Evolutionary conservation across 2,888 invertebrate species (phyloP), one percentile per base, ranked within the genome.

Genomic region (Phyllotreta cruciferae): DNA sequence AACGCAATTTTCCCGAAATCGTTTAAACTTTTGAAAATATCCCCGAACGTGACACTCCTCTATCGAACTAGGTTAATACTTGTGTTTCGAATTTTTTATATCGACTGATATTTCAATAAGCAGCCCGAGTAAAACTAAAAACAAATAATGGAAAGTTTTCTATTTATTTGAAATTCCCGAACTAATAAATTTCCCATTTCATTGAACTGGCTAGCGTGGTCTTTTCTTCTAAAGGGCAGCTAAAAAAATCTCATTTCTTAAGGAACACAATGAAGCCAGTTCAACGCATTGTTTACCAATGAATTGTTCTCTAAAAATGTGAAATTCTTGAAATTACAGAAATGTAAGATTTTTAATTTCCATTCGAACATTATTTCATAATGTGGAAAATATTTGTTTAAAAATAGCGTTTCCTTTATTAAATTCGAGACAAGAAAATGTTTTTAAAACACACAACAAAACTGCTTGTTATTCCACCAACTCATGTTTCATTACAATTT

Each of bases 401-500:
- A 24, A 24, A 24, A 24, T 41, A 41, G 3, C 41, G 41, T 41
- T 6, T 6, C 6, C n/a, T 44, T 44, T 10, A 44, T 44, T 44
- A 47, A 14, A 47, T 8, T 9, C 6, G 34, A 8, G 9, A 3
- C 14, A 47, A 14, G 14, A 24, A 47, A 47, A 10, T 1, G 35
- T 35, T 34, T 47, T 49, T 49, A 6, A 35, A 49, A 14, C 7
- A 49, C 34, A 8, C 49, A 6, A 35, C 35, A 35, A 35, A 49
- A 49, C 49, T 49, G 14, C 34, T 53, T 53, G 38, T 39, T 39
- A 53, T 53, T 53, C 53, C 4, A 11, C 11, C 10, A 38, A 39
- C 7, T 38, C 13, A 39, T 53, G 39, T 53, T 39, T 39, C 53
- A 53, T 53, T 53, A 53, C 38, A 53, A 53, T 53, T 53, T 39